Conservation (phyloP, 1,140 invertebrate genomes). For the Aplysia californica region DNA sequence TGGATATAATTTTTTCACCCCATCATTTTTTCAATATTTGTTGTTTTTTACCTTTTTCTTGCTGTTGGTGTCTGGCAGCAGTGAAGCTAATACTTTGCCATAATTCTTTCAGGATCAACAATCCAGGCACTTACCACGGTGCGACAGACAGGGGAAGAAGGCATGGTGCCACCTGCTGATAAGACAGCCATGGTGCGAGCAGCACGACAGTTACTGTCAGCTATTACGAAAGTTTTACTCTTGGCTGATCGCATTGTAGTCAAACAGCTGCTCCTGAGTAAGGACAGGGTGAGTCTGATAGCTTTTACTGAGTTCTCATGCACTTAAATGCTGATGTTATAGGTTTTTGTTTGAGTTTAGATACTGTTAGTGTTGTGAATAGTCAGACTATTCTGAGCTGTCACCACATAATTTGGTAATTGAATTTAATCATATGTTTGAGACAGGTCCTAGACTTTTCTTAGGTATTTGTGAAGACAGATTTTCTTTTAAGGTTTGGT, state of each 20-base stretch:
- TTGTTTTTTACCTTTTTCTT: not conserved
- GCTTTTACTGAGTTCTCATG: no score
- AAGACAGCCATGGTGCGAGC: slow-evolving; percentile 82
- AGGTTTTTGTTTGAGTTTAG: not conserved
- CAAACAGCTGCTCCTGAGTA: slow-evolving; percentile 93
- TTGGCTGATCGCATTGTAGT: slow-evolving; percentile 99
- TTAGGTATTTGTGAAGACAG: no score
- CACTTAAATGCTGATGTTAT: not conserved
- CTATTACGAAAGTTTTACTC: slow-evolving; percentile 95
- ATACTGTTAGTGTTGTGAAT: not conserved
- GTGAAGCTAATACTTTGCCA: not conserved
- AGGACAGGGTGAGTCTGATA: slow-evolving; percentile 86
- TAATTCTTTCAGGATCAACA: slow-evolving; percentile 75
- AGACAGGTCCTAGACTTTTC: no score
- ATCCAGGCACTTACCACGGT: slow-evolving; percentile 90
- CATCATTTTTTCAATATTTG: not conserved
- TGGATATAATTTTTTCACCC: not conserved
- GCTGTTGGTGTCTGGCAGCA: not conserved
- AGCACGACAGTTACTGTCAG: slow-evolving; percentile 90
- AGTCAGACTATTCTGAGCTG: no score
- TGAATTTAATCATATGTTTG: no score
- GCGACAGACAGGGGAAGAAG: slow-evolving; percentile 45
- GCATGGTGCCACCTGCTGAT: slow-evolving; percentile 52
- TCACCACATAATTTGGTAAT: no score
- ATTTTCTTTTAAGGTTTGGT: no score